These are phyloP conservation scores for Protonemura montana DNA, from an alignment of 2,888 invertebrate genomes.

Conservation along the genomic window DNA sequence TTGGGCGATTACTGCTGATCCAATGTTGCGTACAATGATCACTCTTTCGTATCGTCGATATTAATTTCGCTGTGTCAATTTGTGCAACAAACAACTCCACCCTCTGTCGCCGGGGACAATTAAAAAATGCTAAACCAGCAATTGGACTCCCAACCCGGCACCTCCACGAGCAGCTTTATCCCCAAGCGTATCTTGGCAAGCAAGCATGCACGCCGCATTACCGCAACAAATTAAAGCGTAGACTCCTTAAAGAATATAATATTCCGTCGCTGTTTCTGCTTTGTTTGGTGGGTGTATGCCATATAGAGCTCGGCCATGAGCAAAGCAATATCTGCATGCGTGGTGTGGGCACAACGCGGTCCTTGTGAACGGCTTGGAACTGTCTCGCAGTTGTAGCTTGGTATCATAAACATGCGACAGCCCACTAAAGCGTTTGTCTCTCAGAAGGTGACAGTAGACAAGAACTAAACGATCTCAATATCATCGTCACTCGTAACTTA, in stretches of 20 bases:
- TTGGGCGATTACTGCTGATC: neutral
- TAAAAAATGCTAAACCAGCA: neutral
- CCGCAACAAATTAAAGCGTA: neutral
- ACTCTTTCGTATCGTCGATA: neutral
- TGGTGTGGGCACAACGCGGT: neutral
- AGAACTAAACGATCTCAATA: constrained; percentile 9
- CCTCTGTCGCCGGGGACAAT: neutral
- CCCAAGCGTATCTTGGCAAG: neutral
- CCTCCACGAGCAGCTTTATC: neutral
- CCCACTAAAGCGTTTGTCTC: constrained; percentile 7
- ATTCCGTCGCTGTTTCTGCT: neutral
- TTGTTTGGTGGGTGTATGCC: neutral
- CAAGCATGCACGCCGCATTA: neutral
- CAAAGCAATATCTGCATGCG: neutral
- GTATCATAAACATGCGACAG: neutral
- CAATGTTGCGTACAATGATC: neutral
- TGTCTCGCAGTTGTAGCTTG: neutral
- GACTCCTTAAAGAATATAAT: neutral
- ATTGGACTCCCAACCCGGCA: neutral
- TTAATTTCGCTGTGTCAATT: neutral
- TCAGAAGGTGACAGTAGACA: constrained; percentile 19
- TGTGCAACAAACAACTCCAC: neutral
- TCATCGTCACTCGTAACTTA: constrained; percentile 15
- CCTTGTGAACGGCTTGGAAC: neutral
- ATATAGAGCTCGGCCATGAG: neutral